These are phyloP conservation scores for Ascaphus truei DNA, from an alignment of 2,113 vertebrate species.

Conservation along the genomic window DNA sequence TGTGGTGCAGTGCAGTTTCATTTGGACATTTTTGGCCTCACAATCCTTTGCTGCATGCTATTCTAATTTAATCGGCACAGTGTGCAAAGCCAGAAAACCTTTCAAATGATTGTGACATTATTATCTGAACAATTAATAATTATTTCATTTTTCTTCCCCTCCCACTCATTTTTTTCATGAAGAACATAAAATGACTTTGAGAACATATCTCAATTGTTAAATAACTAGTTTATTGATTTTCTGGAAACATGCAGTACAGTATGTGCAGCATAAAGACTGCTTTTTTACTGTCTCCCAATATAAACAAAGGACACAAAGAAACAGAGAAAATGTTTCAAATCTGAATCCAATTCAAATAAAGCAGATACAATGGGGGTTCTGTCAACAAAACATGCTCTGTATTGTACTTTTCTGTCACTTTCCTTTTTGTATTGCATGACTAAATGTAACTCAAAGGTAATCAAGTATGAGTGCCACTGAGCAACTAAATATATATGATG, in stretches of 20 bases:
- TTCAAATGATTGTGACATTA: neutral
- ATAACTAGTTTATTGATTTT: slow-evolving; percentile 34
- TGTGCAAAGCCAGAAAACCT: neutral
- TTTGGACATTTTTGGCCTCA: slow-evolving; percentile 8
- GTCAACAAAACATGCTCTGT: neutral
- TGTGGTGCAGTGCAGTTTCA: no score
- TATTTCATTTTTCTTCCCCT: neutral
- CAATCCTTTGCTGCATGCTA: neutral
- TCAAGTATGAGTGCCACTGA: no score
- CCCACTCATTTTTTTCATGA: neutral
- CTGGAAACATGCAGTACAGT: slow-evolving; percentile 26
- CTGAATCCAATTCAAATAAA: slow-evolving; percentile 27
- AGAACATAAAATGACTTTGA: slow-evolving; percentile 29
- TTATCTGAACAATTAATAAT: neutral
- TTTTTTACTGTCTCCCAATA: slow-evolving; percentile 40
- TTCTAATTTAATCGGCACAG: neutral
- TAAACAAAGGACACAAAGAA: slow-evolving; percentile 39
- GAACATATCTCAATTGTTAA: slow-evolving; percentile 33
- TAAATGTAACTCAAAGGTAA: no score
- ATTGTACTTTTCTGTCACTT: slow-evolving; percentile 15
- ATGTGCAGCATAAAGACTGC: slow-evolving; percentile 31
- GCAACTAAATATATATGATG: no score
- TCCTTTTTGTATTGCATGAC: neutral
- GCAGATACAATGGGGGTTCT: slow-evolving; percentile 2
- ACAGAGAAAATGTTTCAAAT: neutral